These are phyloP conservation scores for Microctonus brassicae DNA, from an alignment of 2,888 invertebrate species.

Conservation along the genomic window DNA sequence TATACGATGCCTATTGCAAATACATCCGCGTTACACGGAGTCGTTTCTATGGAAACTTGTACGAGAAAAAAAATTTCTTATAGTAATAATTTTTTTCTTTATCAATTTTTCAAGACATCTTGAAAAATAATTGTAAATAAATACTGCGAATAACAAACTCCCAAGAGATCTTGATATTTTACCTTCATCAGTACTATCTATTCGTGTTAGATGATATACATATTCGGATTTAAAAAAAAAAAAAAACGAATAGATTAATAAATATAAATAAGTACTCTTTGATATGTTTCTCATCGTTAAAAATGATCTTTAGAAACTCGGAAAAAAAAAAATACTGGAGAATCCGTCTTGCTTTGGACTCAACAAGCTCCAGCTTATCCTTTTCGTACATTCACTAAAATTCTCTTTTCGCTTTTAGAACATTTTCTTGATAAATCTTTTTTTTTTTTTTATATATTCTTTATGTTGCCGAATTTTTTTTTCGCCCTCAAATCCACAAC, in stretches of 20 bases:
- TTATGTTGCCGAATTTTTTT: neutral
- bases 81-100: neutral
- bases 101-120: neutral
- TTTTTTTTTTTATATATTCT: neutral
- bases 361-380: neutral
- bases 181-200: neutral
- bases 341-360: neutral
- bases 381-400: neutral
- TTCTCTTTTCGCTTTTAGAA: neutral
- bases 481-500: neutral
- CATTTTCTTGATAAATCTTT: neutral
- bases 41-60: neutral
- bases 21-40: neutral
- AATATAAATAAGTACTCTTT: neutral
- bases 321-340: neutral
- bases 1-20: neutral
- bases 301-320: neutral
- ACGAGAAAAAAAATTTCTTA: neutral
- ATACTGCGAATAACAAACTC: neutral
- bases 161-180: neutral
- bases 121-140: neutral
- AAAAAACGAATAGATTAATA: too few species aligned
- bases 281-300: neutral
- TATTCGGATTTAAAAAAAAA: neutral
- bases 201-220: neutral